Conservation (phyloP, 2,888 invertebrate genomes). For the Epinotia demarniana region DNA sequence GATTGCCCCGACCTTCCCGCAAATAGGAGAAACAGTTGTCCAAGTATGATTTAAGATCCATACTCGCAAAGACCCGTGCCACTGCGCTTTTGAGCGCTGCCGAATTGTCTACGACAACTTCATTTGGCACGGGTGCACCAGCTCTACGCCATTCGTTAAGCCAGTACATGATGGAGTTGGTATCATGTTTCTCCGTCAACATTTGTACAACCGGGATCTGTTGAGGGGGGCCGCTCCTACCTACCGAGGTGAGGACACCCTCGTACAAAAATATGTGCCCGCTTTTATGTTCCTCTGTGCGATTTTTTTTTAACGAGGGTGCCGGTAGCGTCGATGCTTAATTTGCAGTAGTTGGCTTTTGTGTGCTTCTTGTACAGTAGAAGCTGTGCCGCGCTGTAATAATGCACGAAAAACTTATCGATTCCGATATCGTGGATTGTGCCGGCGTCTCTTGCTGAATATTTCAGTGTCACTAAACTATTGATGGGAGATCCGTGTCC, state of each 20-base stretch:
- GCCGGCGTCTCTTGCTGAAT: neutral
- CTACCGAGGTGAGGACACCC: no score
- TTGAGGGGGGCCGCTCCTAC: no score
- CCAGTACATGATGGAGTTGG: no score
- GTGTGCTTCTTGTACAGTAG: neutral
- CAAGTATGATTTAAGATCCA: neutral
- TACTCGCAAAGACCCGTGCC: neutral
- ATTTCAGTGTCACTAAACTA: neutral
- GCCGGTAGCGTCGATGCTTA: neutral
- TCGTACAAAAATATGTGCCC: neutral
- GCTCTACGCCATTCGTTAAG: no score
- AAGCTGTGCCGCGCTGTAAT: neutral
- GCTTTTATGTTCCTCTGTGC: neutral
- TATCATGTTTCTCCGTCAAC: no score
- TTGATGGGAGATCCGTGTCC: neutral
- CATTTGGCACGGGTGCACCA: no score
- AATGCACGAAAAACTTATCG: neutral
- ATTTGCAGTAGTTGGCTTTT: neutral
- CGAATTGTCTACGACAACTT: no score
- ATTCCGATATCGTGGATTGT: neutral
- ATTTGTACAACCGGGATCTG: no score
- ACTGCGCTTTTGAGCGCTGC: slow-evolving; percentile 11
- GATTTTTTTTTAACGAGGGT: neutral
- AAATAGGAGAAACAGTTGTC: no score
- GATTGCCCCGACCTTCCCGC: no score